phyloP scores from a whole-genome alignment of 2,797 vertebrate species.

The Amazona ochrocephala region DNA sequence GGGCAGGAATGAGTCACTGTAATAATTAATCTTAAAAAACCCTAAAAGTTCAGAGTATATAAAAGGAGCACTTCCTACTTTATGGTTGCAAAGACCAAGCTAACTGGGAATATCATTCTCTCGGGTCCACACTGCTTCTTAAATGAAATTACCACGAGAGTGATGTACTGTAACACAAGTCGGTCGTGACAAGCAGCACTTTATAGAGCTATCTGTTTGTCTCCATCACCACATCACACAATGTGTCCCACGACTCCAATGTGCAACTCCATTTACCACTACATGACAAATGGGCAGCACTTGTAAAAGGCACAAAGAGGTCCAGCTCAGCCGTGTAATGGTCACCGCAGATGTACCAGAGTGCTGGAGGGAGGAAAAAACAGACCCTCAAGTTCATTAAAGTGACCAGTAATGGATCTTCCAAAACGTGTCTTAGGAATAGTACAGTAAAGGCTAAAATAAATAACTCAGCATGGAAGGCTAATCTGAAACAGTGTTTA shows the following conservation, averaged over 20 bases:
- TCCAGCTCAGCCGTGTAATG: slow-evolving; percentile 82
- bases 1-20: slow-evolving; percentile 33
- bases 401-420: slow-evolving; percentile 85
- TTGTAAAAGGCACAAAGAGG: slow-evolving; percentile 78
- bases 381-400: slow-evolving; percentile 89
- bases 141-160: slow-evolving; percentile 82
- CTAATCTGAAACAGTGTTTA: slow-evolving; percentile 85
- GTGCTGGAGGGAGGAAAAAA: slow-evolving; percentile 83
- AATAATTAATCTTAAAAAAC: slow-evolving; percentile 76
- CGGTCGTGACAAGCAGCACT: slow-evolving; percentile 78
- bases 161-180: slow-evolving; percentile 74
- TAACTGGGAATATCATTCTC: slow-evolving; percentile 82
- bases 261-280: slow-evolving; percentile 90
- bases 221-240: slow-evolving; percentile 74
- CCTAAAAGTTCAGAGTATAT: slow-evolving; percentile 77
- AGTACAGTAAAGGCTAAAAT: slow-evolving; percentile 88
- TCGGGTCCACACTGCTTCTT: slow-evolving; percentile 70
- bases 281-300: slow-evolving; percentile 90
- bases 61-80: slow-evolving; percentile 80
- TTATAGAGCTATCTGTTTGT: slow-evolving; percentile 81
- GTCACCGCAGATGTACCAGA: slow-evolving; percentile 88
- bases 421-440: slow-evolving; percentile 91
- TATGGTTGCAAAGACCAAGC: slow-evolving; percentile 79
- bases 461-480: slow-evolving; percentile 87
- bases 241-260: slow-evolving; percentile 89